Evolutionary conservation across 2,113 vertebrate species (phyloP), one percentile per base, ranked within the genome.

Genomic region (Urocitellus parryii): DNA sequence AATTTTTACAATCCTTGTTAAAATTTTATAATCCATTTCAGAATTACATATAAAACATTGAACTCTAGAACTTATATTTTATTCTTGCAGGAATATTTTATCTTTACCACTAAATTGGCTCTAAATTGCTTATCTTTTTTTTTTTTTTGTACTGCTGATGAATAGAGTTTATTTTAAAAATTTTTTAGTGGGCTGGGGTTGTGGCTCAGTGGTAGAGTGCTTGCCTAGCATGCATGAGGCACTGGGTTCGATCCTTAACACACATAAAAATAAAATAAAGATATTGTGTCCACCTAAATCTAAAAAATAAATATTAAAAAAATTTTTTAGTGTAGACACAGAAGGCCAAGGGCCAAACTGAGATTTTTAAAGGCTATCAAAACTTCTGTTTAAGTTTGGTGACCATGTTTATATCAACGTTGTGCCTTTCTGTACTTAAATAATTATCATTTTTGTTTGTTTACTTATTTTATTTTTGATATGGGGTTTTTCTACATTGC

Each of bases 101-200:
- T 61, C 13, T 48, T 93, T 91, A 63, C 91, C 87, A 94, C 18
- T 78, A 63, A 81, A 70, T 94, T 29, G 92, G 29, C 32, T 90
- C 56, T 88, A 90, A 95, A 84, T 81, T 82, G 37, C 25, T 92
- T 25, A 77, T 53, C 32, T 73, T 86, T 78, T 86, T 91, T 85
- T 91, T 85, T 51, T 51, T 45, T 45, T 51, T 51, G 77, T 96
- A 63, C 18, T 92, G 5, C 48, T 87, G 32, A 39, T 87, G 76
- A 67, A n/a, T 5, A 70, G n/a, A 92, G 22, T 96, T 96, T 88
- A 87, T 94, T 97, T 94, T 37, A 56, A 80, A 85, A 91, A 56
- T 73, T 95, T 94, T 96, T 68, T 77, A 29, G 20, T 94, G 4
- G 45, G 45, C 8, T 45, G 45, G 45, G 45, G 45, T 45, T 45